Percentiles rank a stretch among this genome's conserved stretches.
Conservation (phyloP, 2,888 invertebrate species). For the Caenorhabditis angaria region DNA sequence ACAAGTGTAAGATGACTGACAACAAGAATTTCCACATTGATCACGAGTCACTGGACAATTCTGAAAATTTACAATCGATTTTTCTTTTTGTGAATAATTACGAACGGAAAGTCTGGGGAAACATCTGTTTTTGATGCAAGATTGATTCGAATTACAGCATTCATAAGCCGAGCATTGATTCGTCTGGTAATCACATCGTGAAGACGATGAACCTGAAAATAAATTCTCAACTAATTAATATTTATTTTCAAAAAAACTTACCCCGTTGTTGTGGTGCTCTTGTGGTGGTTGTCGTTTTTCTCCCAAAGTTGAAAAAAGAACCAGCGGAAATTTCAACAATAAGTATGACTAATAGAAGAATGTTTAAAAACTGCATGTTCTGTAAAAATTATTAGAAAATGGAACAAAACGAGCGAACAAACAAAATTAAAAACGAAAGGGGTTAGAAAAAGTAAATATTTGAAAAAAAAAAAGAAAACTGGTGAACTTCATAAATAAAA, state of each 20-base stretch:
- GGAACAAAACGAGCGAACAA: neutral
- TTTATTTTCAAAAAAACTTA: neutral
- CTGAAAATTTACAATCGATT: slow-evolving; percentile 13
- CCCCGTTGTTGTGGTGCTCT: neutral
- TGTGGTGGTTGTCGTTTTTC: neutral
- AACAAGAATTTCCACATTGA: slow-evolving; percentile 39
- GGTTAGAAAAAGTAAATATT: neutral
- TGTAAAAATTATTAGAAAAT: neutral
- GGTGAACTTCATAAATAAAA: neutral
- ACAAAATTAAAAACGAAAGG: neutral
- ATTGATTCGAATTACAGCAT: slow-evolving; percentile 41
- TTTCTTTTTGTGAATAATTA: no score
- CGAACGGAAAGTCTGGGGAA: slow-evolving; percentile 28
- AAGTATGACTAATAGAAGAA: neutral
- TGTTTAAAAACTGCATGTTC: neutral
- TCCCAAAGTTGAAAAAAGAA: neutral
- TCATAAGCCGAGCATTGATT: slow-evolving; percentile 38
- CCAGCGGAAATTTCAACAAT: neutral
- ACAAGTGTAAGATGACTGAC: slow-evolving; percentile 36
- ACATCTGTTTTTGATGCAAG: slow-evolving; percentile 35
- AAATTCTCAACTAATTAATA: neutral
- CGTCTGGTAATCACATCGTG: slow-evolving; percentile 19
- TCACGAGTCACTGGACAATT: slow-evolving; percentile 44
- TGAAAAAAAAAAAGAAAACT: neutral
- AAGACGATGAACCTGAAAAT: neutral